Evolutionary conservation across 2,113 vertebrate species (phyloP), one percentile per base, ranked within the genome.

Genomic region (Rhegmatorhina hoffmannsi): DNA sequence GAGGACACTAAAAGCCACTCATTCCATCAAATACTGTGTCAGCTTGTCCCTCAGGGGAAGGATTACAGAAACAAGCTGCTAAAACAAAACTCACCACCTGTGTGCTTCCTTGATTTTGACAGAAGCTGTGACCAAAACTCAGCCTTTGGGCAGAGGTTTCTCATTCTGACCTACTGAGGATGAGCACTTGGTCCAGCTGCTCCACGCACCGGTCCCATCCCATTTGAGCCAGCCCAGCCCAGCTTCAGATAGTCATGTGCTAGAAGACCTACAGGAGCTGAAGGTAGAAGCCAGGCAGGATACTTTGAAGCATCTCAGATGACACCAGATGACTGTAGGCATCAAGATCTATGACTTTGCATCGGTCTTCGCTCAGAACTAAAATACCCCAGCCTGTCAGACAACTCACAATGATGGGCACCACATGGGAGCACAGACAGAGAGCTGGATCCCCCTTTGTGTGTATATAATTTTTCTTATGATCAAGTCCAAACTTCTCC

Each of bases 401-500:
- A n/a, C 18, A 77, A 43, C 62, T 56, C 31, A 25, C 31, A 16
- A 34, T 23, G 74, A 77, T 24, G 26, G 34, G 47, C 63, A 56
- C 68, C 17, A 15, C 40, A 49, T 63, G 88, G 44, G 44, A 81
- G 73, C 34, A 62, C 33, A 40, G 43, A 62, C 33, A 40, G 43
- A 75, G 60, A 59, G 13, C 31, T 60, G 68, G 10, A 72, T 72
- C 47, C 34, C 44, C 83, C 36, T 91, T 23, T 9, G 10, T 23
- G 14, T 70, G 67, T 72, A 25, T 63, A 74, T 56, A 7, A 56
- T 86, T 75, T 87, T 92, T 86, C 64, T 59, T 84, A 53, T 29
- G 49, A 50, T 55, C 49, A 59, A 91, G 21, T 31, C 58, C 62
- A 87, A 94, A 90, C 31, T 70, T 82, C 68, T 93, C 66, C 58